Evolutionary conservation across 1,140 invertebrate species (phyloP), one percentile per base, ranked within the genome.

Genomic region (Philaenus spumarius): DNA sequence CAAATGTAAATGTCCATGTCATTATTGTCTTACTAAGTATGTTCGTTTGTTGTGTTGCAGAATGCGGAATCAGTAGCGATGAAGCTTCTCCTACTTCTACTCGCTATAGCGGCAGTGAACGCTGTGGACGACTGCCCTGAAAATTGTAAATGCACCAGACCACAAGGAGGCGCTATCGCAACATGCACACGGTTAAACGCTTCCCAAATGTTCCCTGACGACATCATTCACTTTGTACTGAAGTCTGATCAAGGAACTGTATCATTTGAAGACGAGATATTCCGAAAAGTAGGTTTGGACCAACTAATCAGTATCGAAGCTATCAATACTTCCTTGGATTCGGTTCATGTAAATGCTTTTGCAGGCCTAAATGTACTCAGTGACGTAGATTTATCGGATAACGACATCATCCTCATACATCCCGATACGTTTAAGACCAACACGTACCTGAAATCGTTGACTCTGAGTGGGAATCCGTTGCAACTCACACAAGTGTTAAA

Each of bases 351-450:
- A 26, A 81, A 75, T 9, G 83, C 83, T 0, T 87, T 87, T 70
- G 74, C 80, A 40, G 84, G 81, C 1, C 69, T 86, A 12, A 66
- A 78, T 11, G 79, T 82, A 48, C 71, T 87, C 1, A 84, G 81
- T 55, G 76, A 81, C 2, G 76, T 87, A 0, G 85, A 85, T 63
- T 70, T 87, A 26, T 83, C 82, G 0, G 77, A 80, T 62, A 84
- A 84, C 48, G 78, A 77, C 42, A 71, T 86, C 15, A 75, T 78
- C 24, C 73, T 74, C 22, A 72, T 87, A 20, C 79, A 84, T 62
- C 80, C 82, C 0, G 78, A 86, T 58, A 81, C 81, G 1, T 86
- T 87, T 69, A 73, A 77, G 2, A 78, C 75, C 48, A 84, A 83
- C 63, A 80, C 77, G 37, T 81, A 83, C 61, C 67, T 87, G 9